phyloP scores from a whole-genome alignment of 23 tunicate species.

The Ascidia mentula region DNA sequence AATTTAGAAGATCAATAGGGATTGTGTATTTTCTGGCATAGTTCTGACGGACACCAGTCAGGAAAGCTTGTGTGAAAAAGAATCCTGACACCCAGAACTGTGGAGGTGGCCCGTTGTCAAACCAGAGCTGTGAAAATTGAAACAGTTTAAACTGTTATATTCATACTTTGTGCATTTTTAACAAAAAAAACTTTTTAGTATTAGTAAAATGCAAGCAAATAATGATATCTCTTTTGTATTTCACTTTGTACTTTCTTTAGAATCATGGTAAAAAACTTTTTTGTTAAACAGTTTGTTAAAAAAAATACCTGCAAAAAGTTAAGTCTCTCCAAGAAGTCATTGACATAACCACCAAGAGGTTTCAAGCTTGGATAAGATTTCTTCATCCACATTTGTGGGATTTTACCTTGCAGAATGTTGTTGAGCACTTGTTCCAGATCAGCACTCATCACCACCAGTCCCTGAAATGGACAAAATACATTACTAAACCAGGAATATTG shows the following conservation, averaged over 20 bases:
- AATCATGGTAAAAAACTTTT: too few species aligned
- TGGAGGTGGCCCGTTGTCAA: constrained; percentile 92
- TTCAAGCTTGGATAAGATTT: constrained; percentile 97
- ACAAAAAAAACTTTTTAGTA: too few species aligned
- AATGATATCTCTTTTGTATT: too few species aligned
- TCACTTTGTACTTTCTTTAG: too few species aligned
- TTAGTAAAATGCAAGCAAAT: too few species aligned
- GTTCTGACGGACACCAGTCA: constrained; percentile 99
- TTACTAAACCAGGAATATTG: too few species aligned
- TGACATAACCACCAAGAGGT: constrained; percentile 96
- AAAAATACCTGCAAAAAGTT: constrained; percentile 75
- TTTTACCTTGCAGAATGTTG: constrained; percentile 88
- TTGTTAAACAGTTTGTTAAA: too few species aligned
- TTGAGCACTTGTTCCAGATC: constrained; percentile 92
- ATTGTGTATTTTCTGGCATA: constrained; percentile 95
- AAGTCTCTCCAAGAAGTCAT: constrained; percentile 92
- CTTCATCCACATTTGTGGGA: constrained; percentile 97
- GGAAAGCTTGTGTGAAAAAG: constrained; percentile 99
- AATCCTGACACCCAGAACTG: constrained; percentile 99
- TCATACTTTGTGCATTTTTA: too few species aligned
- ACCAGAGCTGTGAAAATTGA: constrained; percentile 72
- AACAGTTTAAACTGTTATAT: too few species aligned
- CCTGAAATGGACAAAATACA: constrained; percentile 44
- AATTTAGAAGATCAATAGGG: constrained; percentile 91
- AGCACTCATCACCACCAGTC: constrained; percentile 93